Base-by-base conservation (phyloP, 2,888 invertebrate genomes). In the Drosophila meridionalis region DNA sequence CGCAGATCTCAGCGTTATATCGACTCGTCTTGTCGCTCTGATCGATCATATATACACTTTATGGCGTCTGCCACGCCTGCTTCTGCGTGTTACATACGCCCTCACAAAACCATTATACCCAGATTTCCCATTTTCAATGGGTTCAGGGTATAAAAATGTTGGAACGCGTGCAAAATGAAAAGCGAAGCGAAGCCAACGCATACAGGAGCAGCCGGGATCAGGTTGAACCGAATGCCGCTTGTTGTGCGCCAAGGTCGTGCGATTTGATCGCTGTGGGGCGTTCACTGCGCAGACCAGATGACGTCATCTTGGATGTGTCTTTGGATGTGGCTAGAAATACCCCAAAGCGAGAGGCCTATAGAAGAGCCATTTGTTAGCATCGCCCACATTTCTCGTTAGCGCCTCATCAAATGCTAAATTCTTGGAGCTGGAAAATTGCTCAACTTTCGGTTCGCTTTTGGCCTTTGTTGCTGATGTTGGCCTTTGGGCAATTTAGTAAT, bases 401-500 rank as follows among this genome's bases (percentile, higher is more conserved):
- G 38, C 52, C 52, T 63, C 63, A 72, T 72, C 47, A 9, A 72
- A 58, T 26, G 28, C 38, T 42, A 20, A 56, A 50, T 62, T 38
- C 58, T 45, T 38, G 12, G 28, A 40, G 11, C 26, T 45, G 28
- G 43, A 2, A 40, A 64, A 78, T 58, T 36, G 43, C 57, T 52
- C 1, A 63, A 60, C 59, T 68, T 53, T 50, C n/a, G 50, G 28
- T 50, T 32, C 6, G 45, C 26, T 30, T 30, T 40, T 55, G 9
- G 14, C 8, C 57, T 42, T 34, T 40, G 30, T 52, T 53, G 48
- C 30, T 50, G 8, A 3, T 55, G 38, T 12, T 56, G 40, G 30
- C 42, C 77, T 64, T 47, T 55, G 67, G 75, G 77, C 90, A 92
- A 89, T 91, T 90, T 91, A 83, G 89, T 89, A 91, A 92, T 91